Evolutionary conservation across 1,140 invertebrate genomes (phyloP), one percentile per base, ranked within the genome.

Genomic region (Drosophila obscura): DNA sequence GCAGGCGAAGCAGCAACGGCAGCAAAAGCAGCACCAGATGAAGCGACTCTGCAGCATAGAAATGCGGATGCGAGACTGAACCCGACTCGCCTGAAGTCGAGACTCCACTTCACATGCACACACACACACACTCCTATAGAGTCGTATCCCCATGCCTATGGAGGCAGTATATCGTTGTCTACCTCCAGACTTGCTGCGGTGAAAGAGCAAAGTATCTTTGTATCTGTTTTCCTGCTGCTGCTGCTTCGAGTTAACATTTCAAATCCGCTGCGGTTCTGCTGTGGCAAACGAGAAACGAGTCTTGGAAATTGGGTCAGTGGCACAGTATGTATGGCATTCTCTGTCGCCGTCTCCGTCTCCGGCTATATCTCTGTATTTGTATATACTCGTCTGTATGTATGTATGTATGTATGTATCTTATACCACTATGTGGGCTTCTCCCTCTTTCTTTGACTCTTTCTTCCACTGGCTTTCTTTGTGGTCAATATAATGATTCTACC

Each of bases 231-330:
- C 31, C 8, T 64, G 50, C 35, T 53, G 49, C 44, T 73, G 41
- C 31, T 41, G 52, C 52, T 58, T 53, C 26, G 46, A 62, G 62
- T 77, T 62, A 84, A 79, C 80, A 83, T 83, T 85, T 85, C 66
- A 88, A 82, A 85, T 82, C 83, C 78, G 83, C 61, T 85, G 81
- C 53, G 73, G 80, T 69, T 76, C 76, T 62, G 55, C 46, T 61
- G 51, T 65, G 64, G 57, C 56, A 61, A 39, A n/a, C 26, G 58
- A 58, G 60, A 80, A 80, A 87, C 83, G 76, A 87, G 83, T 87
- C 75, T 63, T 84, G 81, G 72, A 87, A 88, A 90, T 79, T 90
- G 78, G 88, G 88, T 90, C 88, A 90, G 88, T 90, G 88, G 88
- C 83, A 90, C 88, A 90, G 77, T 80, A 87, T 87, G 83, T 84